Percentiles rank a stretch among this genome's conserved stretches.
Conservation (phyloP, 2,113 vertebrate genomes). For the Cololabis saira region DNA sequence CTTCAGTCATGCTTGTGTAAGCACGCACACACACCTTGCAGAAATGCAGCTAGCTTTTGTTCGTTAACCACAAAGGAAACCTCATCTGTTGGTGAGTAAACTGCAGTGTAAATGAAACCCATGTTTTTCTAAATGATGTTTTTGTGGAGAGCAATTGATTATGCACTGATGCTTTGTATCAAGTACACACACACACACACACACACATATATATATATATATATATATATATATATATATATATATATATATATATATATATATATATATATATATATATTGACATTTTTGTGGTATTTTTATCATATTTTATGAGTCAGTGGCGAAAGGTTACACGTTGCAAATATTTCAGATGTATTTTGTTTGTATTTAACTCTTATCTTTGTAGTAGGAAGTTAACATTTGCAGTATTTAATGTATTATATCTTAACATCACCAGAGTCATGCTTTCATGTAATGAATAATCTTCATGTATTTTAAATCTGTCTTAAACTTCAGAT, state of each 20-base stretch:
- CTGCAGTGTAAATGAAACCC: conserved; percentile 12
- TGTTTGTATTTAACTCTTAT: conserved; percentile 50
- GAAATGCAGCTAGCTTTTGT: conserved; percentile 16
- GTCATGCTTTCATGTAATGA: background rate
- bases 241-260: too few species aligned
- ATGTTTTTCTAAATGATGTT: conserved; percentile 45
- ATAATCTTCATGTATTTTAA: background rate
- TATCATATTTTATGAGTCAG: conserved; percentile 69
- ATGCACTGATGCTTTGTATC: conserved; percentile 83
- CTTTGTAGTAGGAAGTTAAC: conserved; percentile 44
- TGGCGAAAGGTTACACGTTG: conserved; percentile 44
- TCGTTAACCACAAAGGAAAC: conserved; percentile 40
- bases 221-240: too few species aligned
- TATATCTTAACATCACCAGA: conserved; percentile 25
- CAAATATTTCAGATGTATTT: conserved; percentile 27
- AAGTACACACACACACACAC: conserved; percentile 20
- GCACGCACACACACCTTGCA: conserved; percentile 15
- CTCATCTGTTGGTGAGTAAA: conserved; percentile 15
- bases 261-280: too few species aligned
- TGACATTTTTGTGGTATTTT: conserved; percentile 65
- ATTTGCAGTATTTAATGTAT: conserved; percentile 38
- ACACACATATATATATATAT: background rate
- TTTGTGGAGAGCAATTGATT: conserved; percentile 56
- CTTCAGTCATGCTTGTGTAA: background rate
- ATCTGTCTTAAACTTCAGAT: conserved; percentile 1